Base-by-base conservation (phyloP, 2,113 vertebrate species). In the Rhadina sibilatrix region DNA sequence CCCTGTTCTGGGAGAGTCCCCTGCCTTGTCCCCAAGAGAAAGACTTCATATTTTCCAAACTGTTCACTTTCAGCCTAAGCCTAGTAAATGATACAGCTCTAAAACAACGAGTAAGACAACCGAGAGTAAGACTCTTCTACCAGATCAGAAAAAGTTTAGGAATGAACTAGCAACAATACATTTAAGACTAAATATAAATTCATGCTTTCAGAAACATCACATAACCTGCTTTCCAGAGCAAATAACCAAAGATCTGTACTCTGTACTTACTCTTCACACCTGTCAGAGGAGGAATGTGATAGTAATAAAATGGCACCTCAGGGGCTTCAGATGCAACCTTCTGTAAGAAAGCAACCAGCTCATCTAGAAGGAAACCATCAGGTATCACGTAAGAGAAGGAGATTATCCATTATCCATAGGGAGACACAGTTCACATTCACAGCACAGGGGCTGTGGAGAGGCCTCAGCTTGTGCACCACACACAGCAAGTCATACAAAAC, bases 301-400 rank as follows among this genome's bases (percentile, higher is more conserved):
- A 99, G 92, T 99, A 99, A 93, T 99, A 99, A 96, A 99, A 99
- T 1, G 99, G 99, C 79, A 99, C 44, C 2, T 31, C 54, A 19
- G 99, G 98, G 42, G 99, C 99, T 24, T 96, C 98, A 17, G 97
- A 95, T 5, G 98, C 98, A 63, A 99, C 98, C 70, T 99, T 98
- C 92, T 97, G 94, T 22, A 99, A 97, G 95, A 98, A 99, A 53
- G 50, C 87, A 87, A 97, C 96, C 93, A 99, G 89, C n/a, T 88
- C 97, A 53, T 97, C 99, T 99, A 97, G 61, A 97, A 97, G 46
- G 81, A 91, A 77, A 46, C 54, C 50, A 79, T 7, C 28, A 69
- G 35, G 56, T 24, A 42, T 27, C 9, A 27, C 19, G 0, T 91
- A 59, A 87, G 78, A 72, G 38, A 53, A 74, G 22, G 20, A 78